Conservation (phyloP, 2,113 vertebrate species). For the Sinocyclocheilus grahami region DNA sequence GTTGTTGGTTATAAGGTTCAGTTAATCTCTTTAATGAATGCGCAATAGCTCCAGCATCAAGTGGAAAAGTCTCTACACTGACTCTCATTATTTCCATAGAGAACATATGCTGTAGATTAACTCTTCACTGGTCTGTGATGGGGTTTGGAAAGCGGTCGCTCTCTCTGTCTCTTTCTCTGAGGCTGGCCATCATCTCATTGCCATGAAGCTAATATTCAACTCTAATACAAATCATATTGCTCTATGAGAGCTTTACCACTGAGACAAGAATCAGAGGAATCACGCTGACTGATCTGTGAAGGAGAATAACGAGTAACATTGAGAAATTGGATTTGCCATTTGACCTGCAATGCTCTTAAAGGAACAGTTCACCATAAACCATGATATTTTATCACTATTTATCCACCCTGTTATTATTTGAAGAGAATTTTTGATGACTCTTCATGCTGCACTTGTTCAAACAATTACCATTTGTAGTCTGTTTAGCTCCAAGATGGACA, state of each 20-base stretch:
- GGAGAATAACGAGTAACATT: not conserved
- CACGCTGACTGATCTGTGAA: not conserved
- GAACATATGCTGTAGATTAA: constrained; percentile 50
- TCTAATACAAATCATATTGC: constrained; percentile 48
- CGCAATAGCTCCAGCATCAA: constrained; percentile 16
- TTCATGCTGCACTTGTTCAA: not conserved
- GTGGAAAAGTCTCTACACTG: not conserved
- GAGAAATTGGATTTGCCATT: not conserved
- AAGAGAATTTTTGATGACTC: not conserved
- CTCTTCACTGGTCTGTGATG: constrained; percentile 45
- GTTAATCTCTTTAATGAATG: not conserved
- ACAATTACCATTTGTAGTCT: not conserved
- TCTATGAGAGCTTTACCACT: not conserved
- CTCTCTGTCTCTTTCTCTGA: constrained; percentile 23
- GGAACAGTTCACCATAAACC: not conserved
- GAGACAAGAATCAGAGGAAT: not conserved
- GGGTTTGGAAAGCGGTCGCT: constrained; percentile 1
- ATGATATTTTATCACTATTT: not conserved
- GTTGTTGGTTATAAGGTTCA: not conserved
- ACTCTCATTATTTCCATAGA: constrained; percentile 48
- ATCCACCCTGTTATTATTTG: not conserved
- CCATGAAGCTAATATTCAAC: constrained; percentile 20
- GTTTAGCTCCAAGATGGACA: not conserved
- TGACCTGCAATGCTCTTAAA: not conserved
- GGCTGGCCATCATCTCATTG: constrained; percentile 45